phyloP scores from a whole-genome alignment of 2,888 invertebrate species.

The Cosmorhoe ocellata region DNA sequence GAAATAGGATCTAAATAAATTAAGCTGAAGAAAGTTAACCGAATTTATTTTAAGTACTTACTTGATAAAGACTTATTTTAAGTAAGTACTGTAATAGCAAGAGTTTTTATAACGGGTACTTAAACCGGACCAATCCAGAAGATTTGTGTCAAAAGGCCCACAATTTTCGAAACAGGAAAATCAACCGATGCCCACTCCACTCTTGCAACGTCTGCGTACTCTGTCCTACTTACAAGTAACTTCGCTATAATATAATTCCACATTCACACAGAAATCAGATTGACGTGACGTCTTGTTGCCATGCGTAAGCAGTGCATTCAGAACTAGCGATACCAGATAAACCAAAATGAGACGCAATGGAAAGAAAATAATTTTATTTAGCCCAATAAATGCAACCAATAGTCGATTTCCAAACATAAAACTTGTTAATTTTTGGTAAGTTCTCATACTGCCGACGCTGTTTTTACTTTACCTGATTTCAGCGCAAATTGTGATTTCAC shows the following conservation, averaged over 20 bases:
- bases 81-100: slow-evolving; percentile 14
- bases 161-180: slow-evolving; percentile 27
- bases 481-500: slow-evolving; percentile 38
- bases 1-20: not conserved
- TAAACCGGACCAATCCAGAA: slow-evolving; percentile 23
- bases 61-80: too few species aligned
- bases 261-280: slow-evolving; percentile 13
- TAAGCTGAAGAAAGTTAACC: not conserved
- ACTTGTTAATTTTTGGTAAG: too few species aligned
- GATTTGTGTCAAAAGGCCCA: slow-evolving; percentile 25
- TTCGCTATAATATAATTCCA: not conserved
- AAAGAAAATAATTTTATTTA: too few species aligned
- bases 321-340: too few species aligned
- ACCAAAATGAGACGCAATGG: too few species aligned
- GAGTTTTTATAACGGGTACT: slow-evolving; percentile 24
- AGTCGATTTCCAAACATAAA: too few species aligned
- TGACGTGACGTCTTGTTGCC: not conserved
- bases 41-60: too few species aligned
- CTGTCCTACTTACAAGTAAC: slow-evolving; percentile 24
- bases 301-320: not conserved
- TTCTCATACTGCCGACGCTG: too few species aligned
- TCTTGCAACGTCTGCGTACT: slow-evolving; percentile 24
- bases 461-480: slow-evolving; percentile 15
- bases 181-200: slow-evolving; percentile 26
- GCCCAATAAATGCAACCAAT: too few species aligned